These are phyloP conservation scores for Neoaliturus tenellus DNA, from an alignment of 2,888 invertebrate genomes.

Conservation along the genomic window DNA sequence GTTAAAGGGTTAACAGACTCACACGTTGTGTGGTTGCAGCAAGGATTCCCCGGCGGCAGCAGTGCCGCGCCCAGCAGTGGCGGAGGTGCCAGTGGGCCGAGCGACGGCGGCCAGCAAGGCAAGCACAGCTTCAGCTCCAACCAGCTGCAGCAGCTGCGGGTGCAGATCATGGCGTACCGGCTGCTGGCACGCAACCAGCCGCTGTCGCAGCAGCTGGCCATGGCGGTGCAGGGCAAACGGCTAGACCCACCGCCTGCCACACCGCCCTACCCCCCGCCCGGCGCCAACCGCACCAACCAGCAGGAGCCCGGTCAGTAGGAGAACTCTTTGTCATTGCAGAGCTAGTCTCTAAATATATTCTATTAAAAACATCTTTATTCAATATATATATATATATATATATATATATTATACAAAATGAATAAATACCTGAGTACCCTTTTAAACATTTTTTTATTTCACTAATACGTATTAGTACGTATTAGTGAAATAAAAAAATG, in stretches of 20 bases:
- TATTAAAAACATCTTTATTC: too few species aligned
- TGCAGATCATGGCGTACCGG: slow-evolving; percentile 97
- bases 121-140: slow-evolving; percentile 83
- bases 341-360: too few species aligned
- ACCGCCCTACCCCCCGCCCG: slow-evolving; percentile 55
- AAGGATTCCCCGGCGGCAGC: slow-evolving; percentile 54
- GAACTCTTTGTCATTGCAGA: too few species aligned
- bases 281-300: background rate
- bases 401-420: too few species aligned
- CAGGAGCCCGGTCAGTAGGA: slow-evolving; percentile 7
- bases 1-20: too few species aligned
- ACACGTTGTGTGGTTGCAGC: slow-evolving; percentile 34
- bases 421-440: too few species aligned
- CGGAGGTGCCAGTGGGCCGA: slow-evolving; percentile 15
- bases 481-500: too few species aligned
- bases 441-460: too few species aligned
- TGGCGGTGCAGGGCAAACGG: slow-evolving; percentile 80
- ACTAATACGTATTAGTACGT: too few species aligned
- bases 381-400: too few species aligned
- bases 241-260: slow-evolving; percentile 60
- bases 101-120: slow-evolving; percentile 56
- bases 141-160: slow-evolving; percentile 91
- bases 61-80: background rate
- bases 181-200: slow-evolving; percentile 95
- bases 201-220: slow-evolving; percentile 84